phyloP scores from a whole-genome alignment of 2,888 invertebrate genomes.

The Gymnoscelis rufifasciata region DNA sequence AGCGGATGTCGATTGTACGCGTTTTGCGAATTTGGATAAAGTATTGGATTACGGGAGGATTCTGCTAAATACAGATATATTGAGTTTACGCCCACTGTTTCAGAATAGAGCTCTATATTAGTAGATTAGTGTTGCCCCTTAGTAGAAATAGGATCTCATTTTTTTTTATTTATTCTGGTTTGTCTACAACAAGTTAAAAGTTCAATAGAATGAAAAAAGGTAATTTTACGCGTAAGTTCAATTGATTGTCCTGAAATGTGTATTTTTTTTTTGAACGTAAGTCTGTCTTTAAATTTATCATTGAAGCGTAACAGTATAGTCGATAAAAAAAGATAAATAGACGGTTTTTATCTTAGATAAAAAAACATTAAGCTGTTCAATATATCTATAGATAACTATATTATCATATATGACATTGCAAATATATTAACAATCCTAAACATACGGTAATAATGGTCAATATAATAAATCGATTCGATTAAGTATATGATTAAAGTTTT shows the following conservation, averaged over 20 bases:
- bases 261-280: too few species aligned
- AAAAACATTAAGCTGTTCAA: neutral
- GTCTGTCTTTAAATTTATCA: neutral
- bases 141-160: too few species aligned
- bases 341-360: neutral
- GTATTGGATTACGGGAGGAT: constrained; percentile 58
- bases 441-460: neutral
- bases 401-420: neutral
- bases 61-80: constrained; percentile 16
- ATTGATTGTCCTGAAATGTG: too few species aligned
- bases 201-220: too few species aligned
- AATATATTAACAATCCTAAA: neutral
- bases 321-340: neutral
- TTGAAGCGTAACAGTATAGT: neutral
- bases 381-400: neutral
- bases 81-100: neutral
- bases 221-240: too few species aligned
- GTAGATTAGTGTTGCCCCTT: too few species aligned
- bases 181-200: too few species aligned
- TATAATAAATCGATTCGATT: constrained; percentile 1
- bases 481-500: neutral
- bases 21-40: constrained; percentile 40
- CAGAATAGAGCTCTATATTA: too few species aligned
- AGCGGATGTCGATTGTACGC: constrained; percentile 69
- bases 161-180: too few species aligned